A percentile compares a stretch with the other conserved stretches of the same genome.
These are phyloP conservation scores for Lates japonicus DNA, from an alignment of 2,797 vertebrate genomes.

Conservation along the genomic window DNA sequence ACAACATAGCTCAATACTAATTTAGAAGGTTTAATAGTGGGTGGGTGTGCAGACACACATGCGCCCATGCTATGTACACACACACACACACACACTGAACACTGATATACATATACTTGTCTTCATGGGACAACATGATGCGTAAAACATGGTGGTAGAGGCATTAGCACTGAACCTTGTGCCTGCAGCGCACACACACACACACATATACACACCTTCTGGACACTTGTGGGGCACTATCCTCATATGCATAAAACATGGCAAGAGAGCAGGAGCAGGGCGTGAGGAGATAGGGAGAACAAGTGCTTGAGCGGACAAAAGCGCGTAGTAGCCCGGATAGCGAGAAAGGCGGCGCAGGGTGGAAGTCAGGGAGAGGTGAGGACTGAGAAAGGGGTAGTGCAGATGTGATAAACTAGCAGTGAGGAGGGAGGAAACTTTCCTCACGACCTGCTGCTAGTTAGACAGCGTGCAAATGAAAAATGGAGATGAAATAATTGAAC, in stretches of 20 bases:
- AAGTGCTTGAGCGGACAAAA: constrained; percentile 77
- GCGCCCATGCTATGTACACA: constrained; percentile 24
- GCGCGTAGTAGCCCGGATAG: constrained; percentile 79
- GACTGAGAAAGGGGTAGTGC: constrained; percentile 39
- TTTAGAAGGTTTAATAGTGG: constrained; percentile 65
- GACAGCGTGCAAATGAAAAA: constrained; percentile 81
- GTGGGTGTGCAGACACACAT: constrained; percentile 12
- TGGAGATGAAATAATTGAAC: constrained; percentile 90
- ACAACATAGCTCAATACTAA: constrained; percentile 70
- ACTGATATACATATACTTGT: constrained; percentile 35
- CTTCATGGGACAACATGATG: constrained; percentile 59
- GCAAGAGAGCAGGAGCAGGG: constrained; percentile 63
- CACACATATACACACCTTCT: constrained; percentile 47
- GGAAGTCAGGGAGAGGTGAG: constrained; percentile 46
- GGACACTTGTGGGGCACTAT: constrained; percentile 60
- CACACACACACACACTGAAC: constrained; percentile 3
- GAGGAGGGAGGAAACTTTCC: constrained; percentile 70
- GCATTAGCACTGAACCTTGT: constrained; percentile 63
- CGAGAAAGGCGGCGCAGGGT: constrained; percentile 60
- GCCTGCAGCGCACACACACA: constrained; percentile 11
- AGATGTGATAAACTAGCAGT: constrained; percentile 68
- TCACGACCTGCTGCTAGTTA: constrained; percentile 77
- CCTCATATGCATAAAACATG: constrained; percentile 80
- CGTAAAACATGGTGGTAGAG: constrained; percentile 72
- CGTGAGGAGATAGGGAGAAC: constrained; percentile 70